phyloP scores from a whole-genome alignment of 2,113 vertebrate genomes.

The Natator depressus region DNA sequence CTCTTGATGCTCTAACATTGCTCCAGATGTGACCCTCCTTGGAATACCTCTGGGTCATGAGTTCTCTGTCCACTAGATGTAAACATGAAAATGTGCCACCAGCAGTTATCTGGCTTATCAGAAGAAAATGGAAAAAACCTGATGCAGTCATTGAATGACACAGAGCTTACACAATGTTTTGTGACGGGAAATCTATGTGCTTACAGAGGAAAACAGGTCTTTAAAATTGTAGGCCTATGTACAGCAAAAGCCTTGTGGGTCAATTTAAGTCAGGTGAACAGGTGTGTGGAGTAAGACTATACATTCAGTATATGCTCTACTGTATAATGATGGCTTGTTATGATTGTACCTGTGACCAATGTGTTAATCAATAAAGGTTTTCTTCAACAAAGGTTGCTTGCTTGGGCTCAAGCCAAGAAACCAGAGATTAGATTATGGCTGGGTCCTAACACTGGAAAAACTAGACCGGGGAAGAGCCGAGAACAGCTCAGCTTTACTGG shows the following conservation, averaged over 20 bases:
- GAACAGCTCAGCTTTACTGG: background rate
- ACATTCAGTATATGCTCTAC: background rate
- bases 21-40: background rate
- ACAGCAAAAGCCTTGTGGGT: background rate
- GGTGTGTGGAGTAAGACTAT: background rate
- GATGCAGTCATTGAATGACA: background rate
- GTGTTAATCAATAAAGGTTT: background rate
- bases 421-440: background rate
- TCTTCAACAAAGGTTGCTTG: background rate
- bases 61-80: background rate
- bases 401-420: background rate
- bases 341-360: constrained; percentile 9
- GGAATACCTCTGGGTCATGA: background rate
- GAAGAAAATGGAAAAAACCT: background rate
- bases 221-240: background rate
- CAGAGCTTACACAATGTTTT: background rate
- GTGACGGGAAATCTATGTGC: background rate
- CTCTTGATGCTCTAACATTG: background rate
- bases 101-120: background rate
- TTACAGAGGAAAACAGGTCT: background rate
- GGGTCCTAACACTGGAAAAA: background rate
- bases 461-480: background rate
- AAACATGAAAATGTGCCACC: background rate
- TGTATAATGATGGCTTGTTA: background rate
- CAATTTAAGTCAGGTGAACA: background rate